Evolutionary conservation across 2,888 invertebrate species (phyloP).

Genomic region (Gasteruption jaculator): DNA sequence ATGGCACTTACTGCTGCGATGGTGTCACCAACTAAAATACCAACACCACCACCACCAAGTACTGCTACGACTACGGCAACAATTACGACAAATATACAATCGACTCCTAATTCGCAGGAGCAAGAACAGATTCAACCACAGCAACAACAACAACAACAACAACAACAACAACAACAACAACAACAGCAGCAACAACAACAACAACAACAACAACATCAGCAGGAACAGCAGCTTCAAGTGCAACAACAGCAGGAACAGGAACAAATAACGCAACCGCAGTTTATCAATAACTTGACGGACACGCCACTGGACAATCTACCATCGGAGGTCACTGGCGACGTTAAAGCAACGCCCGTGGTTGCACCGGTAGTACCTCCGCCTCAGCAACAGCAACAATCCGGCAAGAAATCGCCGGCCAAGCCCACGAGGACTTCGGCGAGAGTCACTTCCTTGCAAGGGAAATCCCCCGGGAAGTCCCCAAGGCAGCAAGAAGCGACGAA

Average conservation of each 20-base stretch:
- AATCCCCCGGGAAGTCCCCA: constrained; percentile 66
- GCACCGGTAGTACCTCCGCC: neutral
- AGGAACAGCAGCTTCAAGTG: constrained; percentile 35
- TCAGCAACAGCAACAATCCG: constrained; percentile 37
- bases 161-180: constrained; percentile 37
- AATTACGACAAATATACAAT: too few species aligned
- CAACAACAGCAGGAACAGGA: constrained; percentile 13
- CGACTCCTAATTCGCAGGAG: constrained; percentile 17
- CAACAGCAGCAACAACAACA: constrained; percentile 32
- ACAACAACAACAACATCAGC: neutral
- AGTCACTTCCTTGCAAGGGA: constrained; percentile 58
- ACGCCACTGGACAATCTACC: constrained; percentile 7
- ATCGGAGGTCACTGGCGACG: neutral
- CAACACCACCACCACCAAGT: constrained; percentile 54
- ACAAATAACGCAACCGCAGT: neutral
- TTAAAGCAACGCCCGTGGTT: constrained; percentile 6
- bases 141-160: constrained; percentile 19
- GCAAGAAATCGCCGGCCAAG: constrained; percentile 59
- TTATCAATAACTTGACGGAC: too few species aligned
- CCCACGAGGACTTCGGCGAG: constrained; percentile 61
- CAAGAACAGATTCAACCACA: constrained; percentile 20
- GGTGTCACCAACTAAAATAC: constrained; percentile 60
- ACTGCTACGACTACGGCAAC: constrained; percentile 17
- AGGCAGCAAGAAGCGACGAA: constrained; percentile 34
- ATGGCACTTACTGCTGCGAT: constrained; percentile 77